phyloP scores from a whole-genome alignment of 2,113 vertebrate genomes.

The Paradisaea rubra region DNA sequence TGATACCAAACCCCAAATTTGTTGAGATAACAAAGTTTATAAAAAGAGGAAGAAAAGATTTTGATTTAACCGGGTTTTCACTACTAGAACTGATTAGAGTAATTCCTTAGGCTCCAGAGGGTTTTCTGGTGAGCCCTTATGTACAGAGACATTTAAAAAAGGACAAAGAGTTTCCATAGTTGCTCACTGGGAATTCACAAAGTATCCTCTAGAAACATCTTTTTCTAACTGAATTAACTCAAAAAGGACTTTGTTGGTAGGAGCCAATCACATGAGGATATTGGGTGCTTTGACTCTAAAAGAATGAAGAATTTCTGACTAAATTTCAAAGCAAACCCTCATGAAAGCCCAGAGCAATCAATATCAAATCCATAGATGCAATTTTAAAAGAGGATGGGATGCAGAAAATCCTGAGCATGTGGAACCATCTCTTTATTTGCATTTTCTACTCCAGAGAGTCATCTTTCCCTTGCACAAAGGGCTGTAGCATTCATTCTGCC shows the following conservation, averaged over 20 bases:
- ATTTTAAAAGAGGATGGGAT: background rate
- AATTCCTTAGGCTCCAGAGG: background rate
- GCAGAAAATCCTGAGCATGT: background rate
- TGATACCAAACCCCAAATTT: background rate
- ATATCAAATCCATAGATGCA: background rate
- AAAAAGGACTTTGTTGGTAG: background rate
- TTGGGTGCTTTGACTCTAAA: background rate
- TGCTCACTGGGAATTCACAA: background rate
- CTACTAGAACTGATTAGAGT: background rate
- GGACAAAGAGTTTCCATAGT: background rate
- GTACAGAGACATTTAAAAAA: background rate
- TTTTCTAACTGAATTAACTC: background rate
- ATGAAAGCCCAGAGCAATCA: background rate
- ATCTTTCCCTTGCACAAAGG: background rate
- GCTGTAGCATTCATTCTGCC: background rate
- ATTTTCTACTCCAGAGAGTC: background rate
- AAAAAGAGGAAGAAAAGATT: background rate
- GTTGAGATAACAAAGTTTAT: background rate
- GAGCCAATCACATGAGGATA: background rate
- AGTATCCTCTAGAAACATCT: background rate
- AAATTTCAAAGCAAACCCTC: background rate
- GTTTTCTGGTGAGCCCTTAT: background rate
- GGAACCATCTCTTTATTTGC: background rate
- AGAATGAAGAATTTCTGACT: background rate
- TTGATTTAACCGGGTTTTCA: background rate